Conservation (phyloP, 2,888 invertebrate species). For the Phalangium opilio region DNA sequence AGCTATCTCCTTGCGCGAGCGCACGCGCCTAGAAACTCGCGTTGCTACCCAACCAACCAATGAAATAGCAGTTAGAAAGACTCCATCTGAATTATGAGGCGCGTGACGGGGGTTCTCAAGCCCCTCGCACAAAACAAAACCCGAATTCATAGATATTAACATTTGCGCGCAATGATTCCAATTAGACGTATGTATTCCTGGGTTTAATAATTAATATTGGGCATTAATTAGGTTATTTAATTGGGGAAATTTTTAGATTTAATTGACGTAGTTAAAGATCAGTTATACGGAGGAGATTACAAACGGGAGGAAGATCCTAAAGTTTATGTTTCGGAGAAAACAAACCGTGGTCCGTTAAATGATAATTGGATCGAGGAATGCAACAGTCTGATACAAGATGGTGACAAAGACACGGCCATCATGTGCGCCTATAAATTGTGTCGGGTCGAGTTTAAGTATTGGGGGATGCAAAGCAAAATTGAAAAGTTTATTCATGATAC, state of each 20-base stretch:
- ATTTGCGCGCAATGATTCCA: too few relatives aligned
- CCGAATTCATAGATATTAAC: too few relatives aligned
- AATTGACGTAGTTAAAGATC: constrained; percentile 94
- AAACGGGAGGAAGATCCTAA: constrained; percentile 86
- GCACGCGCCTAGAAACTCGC: too few relatives aligned
- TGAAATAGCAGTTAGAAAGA: too few relatives aligned
- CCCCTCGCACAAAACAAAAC: too few relatives aligned
- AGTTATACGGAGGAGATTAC: constrained; percentile 80
- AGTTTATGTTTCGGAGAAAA: constrained; percentile 72
- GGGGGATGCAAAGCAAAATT: constrained; percentile 99
- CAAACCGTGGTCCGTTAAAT: constrained; percentile 72
- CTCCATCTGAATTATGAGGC: too few relatives aligned
- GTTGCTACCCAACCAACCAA: too few relatives aligned
- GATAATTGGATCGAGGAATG: constrained; percentile 86
- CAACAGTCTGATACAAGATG: constrained; percentile 13
- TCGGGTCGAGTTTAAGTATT: constrained; percentile 94
- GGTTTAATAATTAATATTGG: too few relatives aligned
- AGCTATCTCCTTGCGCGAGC: too few relatives aligned
- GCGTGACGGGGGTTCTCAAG: too few relatives aligned
- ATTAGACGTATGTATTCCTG: too few relatives aligned
- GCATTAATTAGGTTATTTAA: too few relatives aligned
- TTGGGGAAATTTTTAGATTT: constrained; percentile 56
- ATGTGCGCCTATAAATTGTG: constrained; percentile 99
- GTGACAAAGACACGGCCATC: constrained; percentile 54
- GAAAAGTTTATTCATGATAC: constrained; percentile 97